These are phyloP conservation scores for Caenorhabditis sulstoni DNA, from an alignment of 2,888 invertebrate genomes.

Conservation along the genomic window DNA sequence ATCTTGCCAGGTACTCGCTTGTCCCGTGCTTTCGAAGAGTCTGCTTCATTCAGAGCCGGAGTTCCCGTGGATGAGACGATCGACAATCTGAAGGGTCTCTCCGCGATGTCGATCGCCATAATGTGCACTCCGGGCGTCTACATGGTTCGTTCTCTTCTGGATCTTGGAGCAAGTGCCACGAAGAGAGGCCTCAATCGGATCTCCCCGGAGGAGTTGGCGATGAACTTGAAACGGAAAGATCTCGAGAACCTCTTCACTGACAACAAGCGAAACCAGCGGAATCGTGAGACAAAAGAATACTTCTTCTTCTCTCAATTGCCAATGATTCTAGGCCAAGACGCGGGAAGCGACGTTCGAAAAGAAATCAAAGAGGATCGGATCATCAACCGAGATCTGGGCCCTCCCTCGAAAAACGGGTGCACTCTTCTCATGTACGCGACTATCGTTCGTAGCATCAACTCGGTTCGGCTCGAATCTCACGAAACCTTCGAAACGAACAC, in stretches of 20 bases:
- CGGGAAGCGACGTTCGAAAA: conserved; percentile 40
- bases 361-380: conserved; percentile 29
- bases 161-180: conserved; percentile 62
- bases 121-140: conserved; percentile 55
- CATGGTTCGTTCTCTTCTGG: conserved; percentile 65
- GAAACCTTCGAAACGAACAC: not conserved
- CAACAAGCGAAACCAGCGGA: conserved; percentile 34
- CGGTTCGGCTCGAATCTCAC: conserved; percentile 43
- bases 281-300: conserved; percentile 34
- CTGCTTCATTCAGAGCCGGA: conserved; percentile 31
- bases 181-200: conserved; percentile 42
- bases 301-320: not conserved
- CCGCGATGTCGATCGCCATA: conserved; percentile 64
- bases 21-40: no score
- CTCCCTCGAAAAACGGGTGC: conserved; percentile 54
- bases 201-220: conserved; percentile 60
- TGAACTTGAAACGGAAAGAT: conserved; percentile 50
- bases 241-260: conserved; percentile 54
- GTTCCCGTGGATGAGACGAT: conserved; percentile 60
- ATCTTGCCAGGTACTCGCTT: conserved; percentile 37
- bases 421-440: conserved; percentile 64
- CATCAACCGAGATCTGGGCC: conserved; percentile 22
- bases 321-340: conserved; percentile 19
- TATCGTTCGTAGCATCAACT: conserved; percentile 55
- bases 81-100: conserved; percentile 57